Conservation (phyloP, 53 echinoderm and acorn worm genomes). For the Hippasteria phrygiana region DNA sequence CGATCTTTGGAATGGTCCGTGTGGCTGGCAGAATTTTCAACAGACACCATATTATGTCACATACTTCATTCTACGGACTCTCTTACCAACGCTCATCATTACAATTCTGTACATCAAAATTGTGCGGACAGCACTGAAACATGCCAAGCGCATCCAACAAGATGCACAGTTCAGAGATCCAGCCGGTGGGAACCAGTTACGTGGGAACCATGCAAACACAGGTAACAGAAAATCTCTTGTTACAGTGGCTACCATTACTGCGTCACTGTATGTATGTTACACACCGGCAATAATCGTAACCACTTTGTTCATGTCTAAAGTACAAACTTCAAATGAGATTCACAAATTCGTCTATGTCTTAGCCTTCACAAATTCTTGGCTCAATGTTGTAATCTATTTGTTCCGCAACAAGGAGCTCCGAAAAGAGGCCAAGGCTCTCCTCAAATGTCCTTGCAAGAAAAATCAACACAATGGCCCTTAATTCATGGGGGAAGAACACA, state of each 20-base stretch:
- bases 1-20: no score
- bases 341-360: background rate
- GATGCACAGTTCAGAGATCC: background rate
- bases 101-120: constrained; percentile 36
- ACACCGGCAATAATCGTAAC: background rate
- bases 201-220: constrained; percentile 11
- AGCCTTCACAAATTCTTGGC: constrained; percentile 14
- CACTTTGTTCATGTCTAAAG: background rate
- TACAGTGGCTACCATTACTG: background rate
- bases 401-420: constrained; percentile 36
- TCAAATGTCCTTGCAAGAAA: constrained; percentile 15
- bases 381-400: constrained; percentile 35
- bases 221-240: background rate
- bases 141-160: background rate
- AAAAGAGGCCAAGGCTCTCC: constrained; percentile 20
- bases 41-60: background rate
- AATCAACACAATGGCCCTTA: no score
- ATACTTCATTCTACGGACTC: background rate
- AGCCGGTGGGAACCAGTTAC: background rate
- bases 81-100: background rate
- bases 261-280: background rate
- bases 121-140: constrained; percentile 25
- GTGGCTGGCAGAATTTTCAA: no score
- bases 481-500: no score
- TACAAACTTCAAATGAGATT: background rate